Conservation (phyloP, 2,113 vertebrate genomes). For the Egretta garzetta region DNA sequence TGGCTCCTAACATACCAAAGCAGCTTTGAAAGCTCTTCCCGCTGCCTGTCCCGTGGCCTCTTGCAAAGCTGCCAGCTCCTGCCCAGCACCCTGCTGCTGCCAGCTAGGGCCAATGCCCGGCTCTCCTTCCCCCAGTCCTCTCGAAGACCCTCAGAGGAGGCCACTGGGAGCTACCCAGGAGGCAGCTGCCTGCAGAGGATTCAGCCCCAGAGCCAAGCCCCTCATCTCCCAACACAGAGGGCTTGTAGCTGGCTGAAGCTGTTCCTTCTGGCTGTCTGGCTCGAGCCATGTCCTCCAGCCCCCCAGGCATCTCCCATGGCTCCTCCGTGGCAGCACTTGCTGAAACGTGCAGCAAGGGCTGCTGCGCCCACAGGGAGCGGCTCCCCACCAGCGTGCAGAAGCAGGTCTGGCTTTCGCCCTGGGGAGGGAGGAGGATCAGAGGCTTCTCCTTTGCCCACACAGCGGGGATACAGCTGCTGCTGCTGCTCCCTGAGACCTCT, state of each 20-base stretch:
- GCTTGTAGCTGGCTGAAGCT: background rate
- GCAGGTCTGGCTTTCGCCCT: background rate
- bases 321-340: background rate
- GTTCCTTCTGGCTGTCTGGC: background rate
- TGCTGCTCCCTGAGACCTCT: background rate
- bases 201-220: background rate
- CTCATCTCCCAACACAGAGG: rapidly evolving
- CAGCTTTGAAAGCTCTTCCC: background rate
- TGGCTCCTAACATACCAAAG: background rate
- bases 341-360: rapidly evolving
- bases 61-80: background rate
- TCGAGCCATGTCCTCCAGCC: rapidly evolving
- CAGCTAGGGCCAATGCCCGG: rapidly evolving
- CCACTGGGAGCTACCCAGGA: background rate
- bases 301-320: background rate
- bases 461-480: background rate
- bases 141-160: background rate
- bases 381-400: background rate
- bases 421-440: background rate
- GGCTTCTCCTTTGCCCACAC: background rate
- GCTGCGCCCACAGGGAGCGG: background rate
- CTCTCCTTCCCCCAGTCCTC: background rate
- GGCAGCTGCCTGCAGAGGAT: background rate
- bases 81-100: background rate
- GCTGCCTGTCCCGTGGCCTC: rapidly evolving